Evolutionary conservation across 2,113 vertebrate species (phyloP).

Genomic region (Edolisoma coerulescens): DNA sequence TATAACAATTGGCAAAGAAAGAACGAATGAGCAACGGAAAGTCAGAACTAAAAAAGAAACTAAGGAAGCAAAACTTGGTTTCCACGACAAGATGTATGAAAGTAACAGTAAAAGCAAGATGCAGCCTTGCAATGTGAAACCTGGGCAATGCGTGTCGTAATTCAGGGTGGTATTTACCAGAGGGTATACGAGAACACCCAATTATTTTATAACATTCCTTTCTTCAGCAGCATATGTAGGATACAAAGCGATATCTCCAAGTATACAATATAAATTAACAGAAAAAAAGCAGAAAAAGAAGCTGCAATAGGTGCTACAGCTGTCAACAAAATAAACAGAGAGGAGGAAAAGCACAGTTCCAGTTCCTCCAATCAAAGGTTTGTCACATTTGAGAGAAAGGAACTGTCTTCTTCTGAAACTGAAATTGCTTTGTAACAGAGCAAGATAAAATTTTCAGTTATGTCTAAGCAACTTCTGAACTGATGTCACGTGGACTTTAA

Average conservation of each 20-base stretch:
- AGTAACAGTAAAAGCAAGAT: conserved; percentile 71
- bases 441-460: not conserved
- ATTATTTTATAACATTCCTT: conserved; percentile 75
- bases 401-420: not conserved
- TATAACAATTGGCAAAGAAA: conserved; percentile 66
- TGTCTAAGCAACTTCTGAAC: not conserved
- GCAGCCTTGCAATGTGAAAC: conserved; percentile 76
- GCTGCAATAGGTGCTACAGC: conserved; percentile 48
- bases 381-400: conserved; percentile 4
- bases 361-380: conserved; percentile 13
- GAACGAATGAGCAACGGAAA: conserved; percentile 69
- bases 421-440: conserved; percentile 1
- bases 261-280: conserved; percentile 62
- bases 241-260: conserved; percentile 57
- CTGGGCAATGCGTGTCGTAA: conserved; percentile 75
- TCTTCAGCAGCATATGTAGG: conserved; percentile 69
- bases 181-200: conserved; percentile 72
- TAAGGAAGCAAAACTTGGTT: conserved; percentile 71
- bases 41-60: conserved; percentile 76
- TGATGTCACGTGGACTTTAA: not conserved
- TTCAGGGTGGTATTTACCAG: conserved; percentile 74
- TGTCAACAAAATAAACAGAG: conserved; percentile 33
- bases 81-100: conserved; percentile 77
- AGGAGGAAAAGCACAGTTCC: conserved; percentile 5
- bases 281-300: conserved; percentile 21